These are phyloP conservation scores for Meloidogyne chitwoodi DNA, from an alignment of 1,140 invertebrate genomes.

Conservation along the genomic window DNA sequence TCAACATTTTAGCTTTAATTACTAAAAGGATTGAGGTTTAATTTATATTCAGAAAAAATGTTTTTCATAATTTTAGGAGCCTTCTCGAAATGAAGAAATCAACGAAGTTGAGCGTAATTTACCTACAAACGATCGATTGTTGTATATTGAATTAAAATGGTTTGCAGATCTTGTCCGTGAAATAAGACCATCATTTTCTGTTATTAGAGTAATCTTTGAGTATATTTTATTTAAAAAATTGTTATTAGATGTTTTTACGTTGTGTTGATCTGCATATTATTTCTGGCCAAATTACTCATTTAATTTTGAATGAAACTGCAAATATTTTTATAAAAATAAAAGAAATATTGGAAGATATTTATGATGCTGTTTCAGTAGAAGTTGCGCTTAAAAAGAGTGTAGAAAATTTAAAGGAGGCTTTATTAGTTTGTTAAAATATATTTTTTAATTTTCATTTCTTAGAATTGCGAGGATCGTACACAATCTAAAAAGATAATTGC, in stretches of 20 bases:
- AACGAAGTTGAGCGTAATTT: conserved; percentile 2
- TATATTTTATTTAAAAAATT: not conserved
- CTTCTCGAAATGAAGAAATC: conserved; percentile 7
- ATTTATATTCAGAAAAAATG: not conserved
- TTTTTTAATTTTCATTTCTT: not conserved
- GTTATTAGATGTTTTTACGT: conserved; percentile 33
- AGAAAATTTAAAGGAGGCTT: not conserved
- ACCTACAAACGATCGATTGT: not conserved
- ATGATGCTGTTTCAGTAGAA: not conserved
- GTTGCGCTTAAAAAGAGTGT: conserved; percentile 12
- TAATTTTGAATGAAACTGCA: conserved; percentile 6
- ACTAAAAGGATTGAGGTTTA: conserved; percentile 9
- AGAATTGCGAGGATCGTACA: conserved; percentile 1
- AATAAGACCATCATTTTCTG: conserved; percentile 1
- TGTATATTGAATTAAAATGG: conserved; percentile 18
- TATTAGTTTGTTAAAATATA: not conserved
- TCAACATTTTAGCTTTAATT: conserved; percentile 17
- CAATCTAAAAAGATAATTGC: not conserved
- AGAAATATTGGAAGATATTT: conserved; percentile 1
- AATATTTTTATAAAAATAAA: conserved; percentile 6
- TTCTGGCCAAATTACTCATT: conserved; percentile 4
- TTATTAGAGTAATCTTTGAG: conserved; percentile 7
- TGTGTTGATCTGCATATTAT: conserved; percentile 22
- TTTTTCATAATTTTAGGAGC: not conserved
- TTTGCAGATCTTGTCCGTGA: not conserved